phyloP scores from a whole-genome alignment of 2,888 invertebrate genomes.

The Elysia crispata region DNA sequence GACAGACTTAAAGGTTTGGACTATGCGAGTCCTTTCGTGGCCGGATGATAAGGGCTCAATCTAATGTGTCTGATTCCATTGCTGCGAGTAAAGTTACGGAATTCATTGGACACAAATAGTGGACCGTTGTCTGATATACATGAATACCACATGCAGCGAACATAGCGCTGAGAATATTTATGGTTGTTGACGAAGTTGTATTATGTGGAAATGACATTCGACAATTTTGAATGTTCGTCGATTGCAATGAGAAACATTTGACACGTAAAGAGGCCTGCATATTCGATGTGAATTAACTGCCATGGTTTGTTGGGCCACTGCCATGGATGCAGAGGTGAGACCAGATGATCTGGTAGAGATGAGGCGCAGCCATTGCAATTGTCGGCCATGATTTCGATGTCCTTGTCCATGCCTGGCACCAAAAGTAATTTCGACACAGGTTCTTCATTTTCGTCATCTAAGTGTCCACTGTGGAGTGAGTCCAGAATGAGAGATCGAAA shows the following conservation, averaged over 20 bases:
- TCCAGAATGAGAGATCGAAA: no score
- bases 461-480: constrained; percentile 48
- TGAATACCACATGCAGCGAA: constrained; percentile 21
- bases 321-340: no score
- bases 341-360: constrained; percentile 52
- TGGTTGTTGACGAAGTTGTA: no score
- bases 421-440: constrained; percentile 15
- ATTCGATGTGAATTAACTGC: constrained; percentile 63
- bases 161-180: no score
- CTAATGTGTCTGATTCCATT: constrained; percentile 52
- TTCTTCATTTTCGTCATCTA: constrained; percentile 49
- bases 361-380: constrained; percentile 51
- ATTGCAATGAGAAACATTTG: background rate
- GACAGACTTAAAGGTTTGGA: background rate
- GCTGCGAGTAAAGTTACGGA: constrained; percentile 45
- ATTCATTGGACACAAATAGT: constrained; percentile 31
- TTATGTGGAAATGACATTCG: no score
- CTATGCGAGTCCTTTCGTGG: constrained; percentile 18
- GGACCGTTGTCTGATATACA: constrained; percentile 54
- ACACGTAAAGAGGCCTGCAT: constrained; percentile 53
- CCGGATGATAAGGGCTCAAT: no score
- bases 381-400: background rate
- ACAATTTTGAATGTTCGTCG: constrained; percentile 17
- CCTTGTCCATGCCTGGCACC: constrained; percentile 27
- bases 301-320: constrained; percentile 58